Evolutionary conservation across 2,797 vertebrate species (phyloP), one percentile per base, ranked within the genome.

Genomic region (Diglossa cyanea): DNA sequence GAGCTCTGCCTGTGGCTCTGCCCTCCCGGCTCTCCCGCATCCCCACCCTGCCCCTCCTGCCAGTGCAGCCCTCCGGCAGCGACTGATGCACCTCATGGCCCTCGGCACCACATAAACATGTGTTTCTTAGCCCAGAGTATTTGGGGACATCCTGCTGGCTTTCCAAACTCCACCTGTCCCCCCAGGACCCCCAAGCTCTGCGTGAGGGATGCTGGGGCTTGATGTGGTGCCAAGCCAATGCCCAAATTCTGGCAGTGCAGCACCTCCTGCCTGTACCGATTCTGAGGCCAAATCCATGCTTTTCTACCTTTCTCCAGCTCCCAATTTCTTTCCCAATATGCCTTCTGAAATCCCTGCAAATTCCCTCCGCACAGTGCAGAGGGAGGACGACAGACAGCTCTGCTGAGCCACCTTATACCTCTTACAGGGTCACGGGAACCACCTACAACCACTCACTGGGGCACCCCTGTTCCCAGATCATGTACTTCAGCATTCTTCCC

Each of bases 201-300:
- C 0, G 0, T 0, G 5, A 1, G 19, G 31, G 13, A 16, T 11
- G 28, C 71, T 2, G 23, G 33, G 23, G 45, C 31, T 75, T 11
- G 0, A 1, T 1, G 0, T 3, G 20, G 17, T 25, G 23, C 79
- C 17, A 28, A 39, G 33, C 17, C 70, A 53, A 23, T 1, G 37
- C 47, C 33, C 45, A 53, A 30, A 13, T 0, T 9, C 33, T 47
- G 54, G 6, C 10, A 11, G 37, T 0, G 0, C 74, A 20, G 57
- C 39, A 23, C 20, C 20, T 11, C 23, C 50, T 44, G 37, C 37
- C 77, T 13, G 11, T 19, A 57, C n/a, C 1, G 4, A 25, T 55
- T 72, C 86, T 30, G 31, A 37, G 40, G 42, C 37, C 37, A 75
- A 72, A 83, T 47, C 58, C 13, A 5, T 0, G 1, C 55, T 83